Percentiles rank a stretch among this genome's conserved stretches.
Evolutionary conservation across 2,797 vertebrate genomes (phyloP).

Genomic region (Merluccius polli): DNA sequence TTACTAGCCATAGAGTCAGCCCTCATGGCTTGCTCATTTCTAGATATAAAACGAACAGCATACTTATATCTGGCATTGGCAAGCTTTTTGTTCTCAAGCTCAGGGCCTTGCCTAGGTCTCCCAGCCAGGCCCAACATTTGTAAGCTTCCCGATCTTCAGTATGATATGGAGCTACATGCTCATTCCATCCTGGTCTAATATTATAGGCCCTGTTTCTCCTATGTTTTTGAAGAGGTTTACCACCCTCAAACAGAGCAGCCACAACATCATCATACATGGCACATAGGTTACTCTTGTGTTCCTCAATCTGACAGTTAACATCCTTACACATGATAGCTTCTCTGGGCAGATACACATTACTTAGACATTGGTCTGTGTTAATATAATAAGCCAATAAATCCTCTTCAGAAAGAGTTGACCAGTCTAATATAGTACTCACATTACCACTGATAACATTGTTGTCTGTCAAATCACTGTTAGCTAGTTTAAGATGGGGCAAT

Average conservation of each 20-base stretch:
- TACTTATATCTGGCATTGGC: slow-evolving; percentile 8
- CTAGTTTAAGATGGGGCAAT: no score
- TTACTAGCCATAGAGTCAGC: no score
- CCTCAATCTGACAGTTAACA: not conserved
- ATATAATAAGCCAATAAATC: no score
- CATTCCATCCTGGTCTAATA: not conserved
- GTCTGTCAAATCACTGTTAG: no score
- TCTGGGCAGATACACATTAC: no score
- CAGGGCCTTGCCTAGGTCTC: not conserved
- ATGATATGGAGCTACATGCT: not conserved
- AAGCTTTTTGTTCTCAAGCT: slow-evolving; percentile 5
- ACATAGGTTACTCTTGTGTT: slow-evolving; percentile 1
- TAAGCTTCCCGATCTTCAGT: not conserved
- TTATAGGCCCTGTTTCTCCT: not conserved
- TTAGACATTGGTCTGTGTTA: no score
- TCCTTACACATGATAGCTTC: no score
- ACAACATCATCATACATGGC: slow-evolving; percentile 2
- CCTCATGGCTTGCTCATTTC: no score
- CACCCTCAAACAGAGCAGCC: not conserved
- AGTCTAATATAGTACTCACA: no score
- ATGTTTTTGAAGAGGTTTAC: not conserved
- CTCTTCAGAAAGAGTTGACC: no score
- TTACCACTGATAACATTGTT: no score
- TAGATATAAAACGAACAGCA: no score
- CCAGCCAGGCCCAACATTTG: slow-evolving; percentile 3